phyloP scores from a whole-genome alignment of 2,113 vertebrate species.

The Neofelis nebulosa region DNA sequence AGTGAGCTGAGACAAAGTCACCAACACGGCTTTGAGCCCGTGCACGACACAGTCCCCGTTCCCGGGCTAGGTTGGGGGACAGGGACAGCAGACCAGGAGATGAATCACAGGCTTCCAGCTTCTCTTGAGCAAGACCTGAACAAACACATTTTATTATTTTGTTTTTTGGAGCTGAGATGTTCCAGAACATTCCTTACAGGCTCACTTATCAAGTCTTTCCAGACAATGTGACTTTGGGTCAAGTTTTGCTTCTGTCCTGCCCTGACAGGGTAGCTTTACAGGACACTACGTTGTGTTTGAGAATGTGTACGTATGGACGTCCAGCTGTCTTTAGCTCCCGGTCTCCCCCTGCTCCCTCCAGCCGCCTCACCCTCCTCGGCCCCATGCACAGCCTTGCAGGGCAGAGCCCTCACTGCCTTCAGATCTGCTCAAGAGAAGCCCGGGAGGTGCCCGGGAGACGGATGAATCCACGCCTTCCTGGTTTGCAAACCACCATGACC shows the following conservation, averaged over 20 bases:
- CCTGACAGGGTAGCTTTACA: background rate
- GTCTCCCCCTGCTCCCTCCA: background rate
- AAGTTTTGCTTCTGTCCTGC: background rate
- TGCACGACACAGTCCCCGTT: fast-evolving
- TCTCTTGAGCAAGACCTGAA: background rate
- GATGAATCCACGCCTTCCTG: fast-evolving
- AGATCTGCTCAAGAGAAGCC: background rate
- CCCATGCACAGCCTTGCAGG: background rate
- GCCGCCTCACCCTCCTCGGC: fast-evolving
- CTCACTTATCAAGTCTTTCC: background rate
- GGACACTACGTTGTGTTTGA: background rate
- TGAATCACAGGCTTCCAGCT: background rate
- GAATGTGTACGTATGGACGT: background rate
- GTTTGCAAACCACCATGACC: background rate
- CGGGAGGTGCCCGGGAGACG: fast-evolving
- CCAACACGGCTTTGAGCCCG: fast-evolving
- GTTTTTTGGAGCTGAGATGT: background rate
- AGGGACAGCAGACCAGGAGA: fast-evolving
- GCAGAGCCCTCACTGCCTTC: background rate
- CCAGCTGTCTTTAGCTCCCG: background rate
- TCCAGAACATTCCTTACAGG: background rate
- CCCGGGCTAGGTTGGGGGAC: background rate
- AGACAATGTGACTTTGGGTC: background rate
- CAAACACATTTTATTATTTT: background rate
- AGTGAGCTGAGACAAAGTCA: fast-evolving